These are phyloP conservation scores for Hyperopisus bebe DNA, from an alignment of 2,113 vertebrate species.

Conservation along the genomic window DNA sequence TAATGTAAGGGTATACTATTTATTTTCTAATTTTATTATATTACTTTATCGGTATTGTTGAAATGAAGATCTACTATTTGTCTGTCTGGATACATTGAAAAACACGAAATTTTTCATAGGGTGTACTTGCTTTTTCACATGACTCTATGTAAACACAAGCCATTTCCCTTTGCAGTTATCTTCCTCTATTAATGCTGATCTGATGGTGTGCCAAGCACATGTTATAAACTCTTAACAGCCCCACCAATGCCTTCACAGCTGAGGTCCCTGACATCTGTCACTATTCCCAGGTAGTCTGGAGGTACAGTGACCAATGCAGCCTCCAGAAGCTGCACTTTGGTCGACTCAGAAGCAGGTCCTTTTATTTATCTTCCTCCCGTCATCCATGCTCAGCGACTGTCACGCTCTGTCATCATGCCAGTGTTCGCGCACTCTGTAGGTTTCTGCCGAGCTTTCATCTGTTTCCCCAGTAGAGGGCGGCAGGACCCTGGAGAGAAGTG, in stretches of 20 bases:
- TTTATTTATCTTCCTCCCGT: neutral
- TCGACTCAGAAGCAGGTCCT: neutral
- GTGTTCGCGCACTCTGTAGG: neutral
- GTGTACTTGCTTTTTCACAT: neutral
- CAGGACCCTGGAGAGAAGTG: conserved; percentile 19
- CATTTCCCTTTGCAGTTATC: neutral
- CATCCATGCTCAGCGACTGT: neutral
- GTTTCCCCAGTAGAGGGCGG: conserved; percentile 46
- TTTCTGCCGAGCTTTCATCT: neutral
- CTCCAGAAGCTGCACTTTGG: neutral
- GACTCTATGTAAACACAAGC: neutral
- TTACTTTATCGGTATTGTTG: neutral
- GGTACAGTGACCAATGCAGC: neutral
- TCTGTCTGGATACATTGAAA: neutral
- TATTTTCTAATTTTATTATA: neutral
- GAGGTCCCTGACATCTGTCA: neutral
- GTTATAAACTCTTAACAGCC: neutral
- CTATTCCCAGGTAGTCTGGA: neutral
- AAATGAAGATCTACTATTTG: neutral
- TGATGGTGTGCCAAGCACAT: neutral
- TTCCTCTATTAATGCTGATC: neutral
- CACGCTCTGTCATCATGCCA: neutral
- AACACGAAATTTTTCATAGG: neutral
- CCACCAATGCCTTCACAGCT: neutral
- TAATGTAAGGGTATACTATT: neutral